These are phyloP conservation scores for Trisateles emortualis DNA, from an alignment of 2,888 invertebrate species.

Conservation along the genomic window DNA sequence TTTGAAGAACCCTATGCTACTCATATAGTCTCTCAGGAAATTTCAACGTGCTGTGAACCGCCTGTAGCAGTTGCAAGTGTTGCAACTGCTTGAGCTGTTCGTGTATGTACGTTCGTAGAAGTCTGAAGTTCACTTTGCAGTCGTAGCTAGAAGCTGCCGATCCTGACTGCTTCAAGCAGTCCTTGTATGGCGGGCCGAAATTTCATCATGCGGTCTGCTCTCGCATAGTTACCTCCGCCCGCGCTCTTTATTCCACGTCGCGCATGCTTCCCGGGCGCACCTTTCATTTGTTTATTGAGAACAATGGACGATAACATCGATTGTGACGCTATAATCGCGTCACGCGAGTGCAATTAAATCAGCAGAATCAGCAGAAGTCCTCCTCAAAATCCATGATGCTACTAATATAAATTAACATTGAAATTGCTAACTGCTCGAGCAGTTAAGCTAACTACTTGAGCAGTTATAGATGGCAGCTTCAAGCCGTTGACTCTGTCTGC, in stretches of 20 bases:
- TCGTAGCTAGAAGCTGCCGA: background rate
- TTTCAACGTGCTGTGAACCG: too few species aligned
- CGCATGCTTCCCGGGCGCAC: background rate
- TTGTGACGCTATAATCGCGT: background rate
- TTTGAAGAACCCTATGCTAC: too few species aligned
- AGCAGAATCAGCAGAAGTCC: too few species aligned
- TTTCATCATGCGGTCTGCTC: slow-evolving; percentile 1
- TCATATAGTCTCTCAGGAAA: too few species aligned
- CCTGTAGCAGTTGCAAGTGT: background rate
- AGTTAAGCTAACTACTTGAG: too few species aligned
- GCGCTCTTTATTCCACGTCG: background rate
- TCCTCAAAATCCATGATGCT: too few species aligned
- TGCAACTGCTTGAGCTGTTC: background rate
- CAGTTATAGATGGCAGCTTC: too few species aligned
- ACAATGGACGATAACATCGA: background rate
- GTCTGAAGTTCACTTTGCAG: background rate
- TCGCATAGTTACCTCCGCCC: background rate
- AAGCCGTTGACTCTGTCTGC: too few species aligned
- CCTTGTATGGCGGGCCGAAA: background rate
- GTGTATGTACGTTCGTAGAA: background rate
- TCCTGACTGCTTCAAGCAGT: background rate
- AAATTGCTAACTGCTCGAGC: too few species aligned
- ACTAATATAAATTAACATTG: too few species aligned
- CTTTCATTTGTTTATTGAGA: background rate
- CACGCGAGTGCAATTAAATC: slow-evolving; percentile 25